Evolutionary conservation across 2,888 invertebrate species (phyloP).

Genomic region (Exocentrus adspersus): DNA sequence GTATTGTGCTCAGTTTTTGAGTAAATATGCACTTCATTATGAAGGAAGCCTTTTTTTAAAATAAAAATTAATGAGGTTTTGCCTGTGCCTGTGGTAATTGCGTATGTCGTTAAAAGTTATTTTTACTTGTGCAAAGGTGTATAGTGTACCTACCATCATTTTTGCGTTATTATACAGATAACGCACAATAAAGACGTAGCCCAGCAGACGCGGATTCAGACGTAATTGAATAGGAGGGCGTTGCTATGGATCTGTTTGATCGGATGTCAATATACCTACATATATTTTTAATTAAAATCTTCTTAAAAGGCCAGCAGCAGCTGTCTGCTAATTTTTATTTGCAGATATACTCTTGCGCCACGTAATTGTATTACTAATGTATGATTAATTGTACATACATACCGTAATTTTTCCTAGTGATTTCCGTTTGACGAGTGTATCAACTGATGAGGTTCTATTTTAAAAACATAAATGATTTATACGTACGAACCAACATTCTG

Average conservation of each 20-base stretch:
- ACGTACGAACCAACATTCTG: no score
- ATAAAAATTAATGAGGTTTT: background rate
- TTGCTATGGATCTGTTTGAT: constrained; percentile 19
- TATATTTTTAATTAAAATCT: constrained; percentile 18
- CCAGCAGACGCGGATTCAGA: constrained; percentile 1
- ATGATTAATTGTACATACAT: no score
- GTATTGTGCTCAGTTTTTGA: no score
- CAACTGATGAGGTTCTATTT: no score
- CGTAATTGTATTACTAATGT: background rate
- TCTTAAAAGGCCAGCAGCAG: background rate
- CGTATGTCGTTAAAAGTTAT: background rate
- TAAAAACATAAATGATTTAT: no score
- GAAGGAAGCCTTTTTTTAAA: background rate
- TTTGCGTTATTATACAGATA: constrained; percentile 1
- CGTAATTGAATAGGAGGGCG: constrained; percentile 14
- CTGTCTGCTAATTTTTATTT: background rate
- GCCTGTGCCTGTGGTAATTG: background rate
- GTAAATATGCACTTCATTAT: no score
- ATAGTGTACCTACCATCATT: background rate
- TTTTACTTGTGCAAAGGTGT: background rate
- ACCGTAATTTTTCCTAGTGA: no score
- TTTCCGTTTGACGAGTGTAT: no score
- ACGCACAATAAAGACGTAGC: background rate
- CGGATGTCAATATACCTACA: constrained; percentile 10
- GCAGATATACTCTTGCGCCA: background rate